These are phyloP conservation scores for Philhelius pedissequus DNA, from an alignment of 2,888 invertebrate species.

Conservation along the genomic window DNA sequence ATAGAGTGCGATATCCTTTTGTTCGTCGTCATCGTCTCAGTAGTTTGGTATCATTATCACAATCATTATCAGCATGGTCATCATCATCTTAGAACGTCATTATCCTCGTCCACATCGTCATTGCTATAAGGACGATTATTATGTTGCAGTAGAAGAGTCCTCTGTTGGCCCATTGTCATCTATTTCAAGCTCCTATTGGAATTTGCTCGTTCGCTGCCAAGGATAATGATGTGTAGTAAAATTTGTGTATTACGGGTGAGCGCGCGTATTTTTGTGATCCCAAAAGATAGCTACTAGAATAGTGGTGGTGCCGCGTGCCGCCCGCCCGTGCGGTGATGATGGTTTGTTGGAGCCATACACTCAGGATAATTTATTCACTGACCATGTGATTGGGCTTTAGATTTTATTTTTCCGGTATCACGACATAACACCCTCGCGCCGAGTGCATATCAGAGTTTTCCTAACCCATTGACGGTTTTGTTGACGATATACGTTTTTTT, in stretches of 20 bases:
- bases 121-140: constrained; percentile 1
- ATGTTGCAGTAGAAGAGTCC: not conserved
- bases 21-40: not conserved
- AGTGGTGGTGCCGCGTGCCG: not conserved
- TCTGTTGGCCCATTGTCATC: constrained; percentile 7
- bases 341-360: not conserved
- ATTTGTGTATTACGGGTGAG: constrained; percentile 32
- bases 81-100: constrained; percentile 16
- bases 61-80: constrained; percentile 7
- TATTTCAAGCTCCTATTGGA: constrained; percentile 37
- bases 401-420: constrained; percentile 9
- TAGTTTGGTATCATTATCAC: not conserved
- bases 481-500: not conserved
- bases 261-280: constrained; percentile 31
- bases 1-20: constrained; percentile 32
- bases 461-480: constrained; percentile 32
- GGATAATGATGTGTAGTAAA: constrained; percentile 47
- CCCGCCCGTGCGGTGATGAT: constrained; percentile 1
- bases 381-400: constrained; percentile 60
- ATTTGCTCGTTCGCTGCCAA: constrained; percentile 39
- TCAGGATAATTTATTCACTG: constrained; percentile 59
- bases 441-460: constrained; percentile 4
- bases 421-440: not conserved
- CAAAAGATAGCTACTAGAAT: not conserved
- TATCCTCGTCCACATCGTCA: constrained; percentile 27